A percentile compares a stretch with the other conserved stretches of the same genome.
These are phyloP conservation scores for Dolichoris vasculosae DNA, from an alignment of 1,140 invertebrate species.

Conservation along the genomic window DNA sequence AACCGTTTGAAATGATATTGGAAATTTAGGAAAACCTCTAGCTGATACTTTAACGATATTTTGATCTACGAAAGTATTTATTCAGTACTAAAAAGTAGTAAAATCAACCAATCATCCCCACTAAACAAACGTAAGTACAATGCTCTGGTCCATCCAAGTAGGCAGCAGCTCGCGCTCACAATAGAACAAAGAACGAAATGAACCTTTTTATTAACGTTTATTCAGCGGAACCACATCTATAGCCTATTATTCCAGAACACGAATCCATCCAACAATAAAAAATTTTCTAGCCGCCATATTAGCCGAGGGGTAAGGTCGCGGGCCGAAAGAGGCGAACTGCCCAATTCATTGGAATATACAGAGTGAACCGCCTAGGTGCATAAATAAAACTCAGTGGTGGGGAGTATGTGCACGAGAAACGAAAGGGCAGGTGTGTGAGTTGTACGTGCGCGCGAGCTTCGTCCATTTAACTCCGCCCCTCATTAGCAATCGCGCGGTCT, in stretches of 20 bases:
- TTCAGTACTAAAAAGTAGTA: background rate
- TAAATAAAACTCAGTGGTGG: background rate
- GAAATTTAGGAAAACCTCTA: background rate
- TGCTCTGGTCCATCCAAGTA: background rate
- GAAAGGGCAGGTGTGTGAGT: slow-evolving; percentile 46
- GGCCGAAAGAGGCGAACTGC: slow-evolving; percentile 52
- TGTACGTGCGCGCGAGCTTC: slow-evolving; percentile 64
- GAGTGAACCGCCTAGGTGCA: slow-evolving; percentile 39
- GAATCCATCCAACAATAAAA: background rate
- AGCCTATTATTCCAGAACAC: slow-evolving; percentile 36
- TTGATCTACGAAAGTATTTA: background rate
- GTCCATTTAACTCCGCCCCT: slow-evolving; percentile 69
- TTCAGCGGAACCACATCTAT: background rate
- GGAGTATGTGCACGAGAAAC: background rate
- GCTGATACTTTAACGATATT: background rate
- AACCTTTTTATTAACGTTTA: slow-evolving; percentile 61
- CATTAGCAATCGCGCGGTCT: slow-evolving; percentile 63
- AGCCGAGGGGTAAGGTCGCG: slow-evolving; percentile 52
- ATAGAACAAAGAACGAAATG: slow-evolving; percentile 3
- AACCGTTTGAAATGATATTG: background rate
- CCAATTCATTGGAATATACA: slow-evolving; percentile 59
- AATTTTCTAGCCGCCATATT: slow-evolving; percentile 56
- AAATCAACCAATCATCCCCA: background rate
- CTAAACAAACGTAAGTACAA: slow-evolving; percentile 12
- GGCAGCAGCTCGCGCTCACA: background rate